phyloP scores from a whole-genome alignment of 1,140 invertebrate genomes.

The Drosophila trapezifrons region DNA sequence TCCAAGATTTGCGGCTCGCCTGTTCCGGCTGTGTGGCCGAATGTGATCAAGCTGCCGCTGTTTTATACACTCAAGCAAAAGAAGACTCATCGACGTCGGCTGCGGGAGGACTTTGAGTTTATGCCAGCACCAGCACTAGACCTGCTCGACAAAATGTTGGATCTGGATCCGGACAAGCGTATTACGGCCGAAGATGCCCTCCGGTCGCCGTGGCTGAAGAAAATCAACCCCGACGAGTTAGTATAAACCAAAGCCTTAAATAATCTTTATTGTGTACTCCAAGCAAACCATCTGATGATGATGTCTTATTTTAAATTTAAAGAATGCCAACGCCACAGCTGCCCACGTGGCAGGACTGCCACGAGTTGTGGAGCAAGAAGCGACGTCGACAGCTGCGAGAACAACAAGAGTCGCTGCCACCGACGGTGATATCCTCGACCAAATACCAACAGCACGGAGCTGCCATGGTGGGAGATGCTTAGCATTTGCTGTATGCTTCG shows the following conservation, averaged over 20 bases:
- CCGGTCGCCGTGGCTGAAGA: slow-evolving; percentile 96
- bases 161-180: slow-evolving; percentile 96
- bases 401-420: slow-evolving; percentile 84
- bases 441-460: slow-evolving; percentile 86
- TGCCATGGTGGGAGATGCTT: slow-evolving; percentile 72
- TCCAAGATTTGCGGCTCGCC: slow-evolving; percentile 98
- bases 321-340: slow-evolving; percentile 93
- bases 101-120: slow-evolving; percentile 96
- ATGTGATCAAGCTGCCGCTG: slow-evolving; percentile 96
- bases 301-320: slow-evolving; percentile 36
- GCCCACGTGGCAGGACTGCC: slow-evolving; percentile 99
- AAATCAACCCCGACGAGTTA: slow-evolving; percentile 95
- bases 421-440: slow-evolving; percentile 66
- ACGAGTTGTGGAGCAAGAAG: slow-evolving; percentile 99
- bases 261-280: not conserved
- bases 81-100: slow-evolving; percentile 92
- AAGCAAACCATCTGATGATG: slow-evolving; percentile 16
- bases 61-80: slow-evolving; percentile 97
- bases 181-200: slow-evolving; percentile 98
- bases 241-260: slow-evolving; percentile 79
- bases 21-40: slow-evolving; percentile 98
- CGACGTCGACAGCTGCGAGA: slow-evolving; percentile 91
- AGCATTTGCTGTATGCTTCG: slow-evolving; percentile 74
- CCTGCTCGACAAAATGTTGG: slow-evolving; percentile 97
- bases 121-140: slow-evolving; percentile 96